A percentile compares a stretch with the other conserved stretches of the same genome.
phyloP scores from a whole-genome alignment of 2,113 vertebrate species.

The Gallinago media region DNA sequence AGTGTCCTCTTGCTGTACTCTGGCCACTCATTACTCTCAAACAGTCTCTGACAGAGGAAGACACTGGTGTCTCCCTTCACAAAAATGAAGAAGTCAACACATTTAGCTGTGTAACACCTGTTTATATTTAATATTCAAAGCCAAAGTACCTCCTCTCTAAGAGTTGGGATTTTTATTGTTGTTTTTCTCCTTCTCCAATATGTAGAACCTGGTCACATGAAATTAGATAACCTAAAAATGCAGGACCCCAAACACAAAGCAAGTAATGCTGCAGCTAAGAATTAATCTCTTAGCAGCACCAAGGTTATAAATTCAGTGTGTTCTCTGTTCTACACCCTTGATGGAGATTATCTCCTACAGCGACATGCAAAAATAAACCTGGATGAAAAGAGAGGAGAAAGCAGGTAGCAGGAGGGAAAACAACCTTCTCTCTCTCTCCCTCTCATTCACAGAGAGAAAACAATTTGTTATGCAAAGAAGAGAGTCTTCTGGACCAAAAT shows the following conservation, averaged over 20 bases:
- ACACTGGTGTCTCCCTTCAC: background rate
- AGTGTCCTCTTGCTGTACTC: background rate
- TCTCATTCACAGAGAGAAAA: background rate
- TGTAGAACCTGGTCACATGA: background rate
- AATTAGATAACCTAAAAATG: background rate
- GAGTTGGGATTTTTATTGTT: background rate
- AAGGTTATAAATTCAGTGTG: slow-evolving; percentile 15
- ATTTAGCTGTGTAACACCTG: background rate
- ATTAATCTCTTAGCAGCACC: background rate
- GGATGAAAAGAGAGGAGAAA: background rate
- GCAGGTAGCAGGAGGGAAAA: background rate
- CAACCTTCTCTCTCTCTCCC: background rate
- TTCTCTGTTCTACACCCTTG: background rate
- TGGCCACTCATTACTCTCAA: background rate
- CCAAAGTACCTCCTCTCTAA: background rate
- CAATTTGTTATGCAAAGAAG: background rate
- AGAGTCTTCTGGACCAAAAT: background rate
- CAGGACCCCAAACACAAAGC: slow-evolving; percentile 21
- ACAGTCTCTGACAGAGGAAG: background rate
- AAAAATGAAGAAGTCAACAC: background rate
- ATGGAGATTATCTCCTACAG: background rate
- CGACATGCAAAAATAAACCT: slow-evolving; percentile 25
- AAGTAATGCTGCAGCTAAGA: background rate
- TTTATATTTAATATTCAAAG: background rate
- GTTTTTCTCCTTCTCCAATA: background rate